Evolutionary conservation across 53 echinoderm and acorn worm species (phyloP).

Genomic region (Luidia sarsii): DNA sequence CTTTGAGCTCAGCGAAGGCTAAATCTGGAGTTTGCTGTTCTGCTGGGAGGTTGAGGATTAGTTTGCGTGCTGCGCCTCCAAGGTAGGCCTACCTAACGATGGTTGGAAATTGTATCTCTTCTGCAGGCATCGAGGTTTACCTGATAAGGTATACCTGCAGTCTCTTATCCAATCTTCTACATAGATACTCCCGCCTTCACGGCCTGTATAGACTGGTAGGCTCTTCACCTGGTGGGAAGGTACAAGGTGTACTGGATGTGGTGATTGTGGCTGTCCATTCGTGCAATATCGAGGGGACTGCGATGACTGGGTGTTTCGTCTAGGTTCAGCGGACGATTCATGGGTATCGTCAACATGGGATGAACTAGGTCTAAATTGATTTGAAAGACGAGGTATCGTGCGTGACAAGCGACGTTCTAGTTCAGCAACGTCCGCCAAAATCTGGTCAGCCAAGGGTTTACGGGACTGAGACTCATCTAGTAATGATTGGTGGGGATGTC

Average conservation of each 20-base stretch:
- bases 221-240: conserved; percentile 35
- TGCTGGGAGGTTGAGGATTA: conserved; percentile 9
- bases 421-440: neutral
- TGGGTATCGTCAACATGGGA: neutral
- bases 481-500: no score
- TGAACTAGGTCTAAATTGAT: neutral
- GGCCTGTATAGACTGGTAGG: neutral
- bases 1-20: conserved; percentile 8
- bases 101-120: neutral
- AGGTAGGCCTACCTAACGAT: conserved; percentile 10
- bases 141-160: neutral
- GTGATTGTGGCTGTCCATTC: neutral
- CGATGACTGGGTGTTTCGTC: no score
- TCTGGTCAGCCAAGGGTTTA: neutral
- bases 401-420: neutral
- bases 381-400: neutral
- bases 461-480: no score
- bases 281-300: neutral
- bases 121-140: neutral
- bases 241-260: neutral
- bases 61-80: conserved; percentile 13
- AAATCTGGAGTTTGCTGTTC: neutral
- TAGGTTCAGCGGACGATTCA: neutral
- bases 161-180: conserved; percentile 38
- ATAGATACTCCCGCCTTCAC: neutral